Base-by-base conservation (phyloP, 1,140 invertebrate species). In the Hyphantria cunea region DNA sequence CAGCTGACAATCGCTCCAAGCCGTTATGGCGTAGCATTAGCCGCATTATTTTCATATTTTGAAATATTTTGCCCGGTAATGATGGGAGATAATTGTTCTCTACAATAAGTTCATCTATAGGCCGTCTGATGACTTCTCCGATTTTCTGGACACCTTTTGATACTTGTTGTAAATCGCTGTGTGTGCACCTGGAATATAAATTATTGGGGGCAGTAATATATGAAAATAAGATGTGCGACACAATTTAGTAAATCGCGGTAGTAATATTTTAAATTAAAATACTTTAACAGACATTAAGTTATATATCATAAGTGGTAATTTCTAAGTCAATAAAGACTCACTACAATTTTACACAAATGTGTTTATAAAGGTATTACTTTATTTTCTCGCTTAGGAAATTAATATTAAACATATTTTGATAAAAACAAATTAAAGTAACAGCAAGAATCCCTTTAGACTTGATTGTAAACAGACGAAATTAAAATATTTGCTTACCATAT, bases 11-110 rank as follows among this genome's bases (percentile, higher is more conserved):
- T 45, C 96, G 92, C 78, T 97, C 96, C 5, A 98, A 85, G 14
- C 94, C 94, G 86, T 97, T 98, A 74, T 96, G 94, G 3, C 96
- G 91, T 49, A 97, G 75, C 95, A 97, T 96, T 11, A 97, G 77
- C 34, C 96, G 91, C n/a, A 95, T 83, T 11, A 96, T 94, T 74
- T 94, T 93, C 13, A 97, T 80, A 66, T 93, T 93, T 42, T 94
- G 93, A 78, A 97, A 97, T 13, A 95, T 93, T 68, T 94, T 93
- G 12, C 95, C 96, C 3, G 96, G 95, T 12, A 97, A 70, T 3
- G 96, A 95, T 0, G 96, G 95, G 41, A 97, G 82, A 70, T 95
- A 95, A 82, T 97, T 97, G 71, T 96, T 96, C 88, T 97, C 96
- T 63, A 97, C 91, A 47, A 97, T 96, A 42, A 97, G 75, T 77